phyloP scores from a whole-genome alignment of 2,113 vertebrate genomes.

The Brachyhypopomus gauderio region DNA sequence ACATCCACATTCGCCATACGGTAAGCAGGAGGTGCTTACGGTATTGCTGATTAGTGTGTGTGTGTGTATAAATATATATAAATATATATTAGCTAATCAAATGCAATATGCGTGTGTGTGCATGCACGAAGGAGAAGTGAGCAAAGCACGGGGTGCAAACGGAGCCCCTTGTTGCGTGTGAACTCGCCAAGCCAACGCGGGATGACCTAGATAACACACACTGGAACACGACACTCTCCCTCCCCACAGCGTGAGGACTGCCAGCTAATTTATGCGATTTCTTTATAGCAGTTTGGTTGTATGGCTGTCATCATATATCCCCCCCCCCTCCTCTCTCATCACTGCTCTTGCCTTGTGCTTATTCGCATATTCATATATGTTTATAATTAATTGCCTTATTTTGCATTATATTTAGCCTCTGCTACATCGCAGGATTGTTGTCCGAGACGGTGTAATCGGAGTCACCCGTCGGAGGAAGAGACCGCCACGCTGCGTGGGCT shows the following conservation, averaged over 20 bases:
- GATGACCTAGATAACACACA: conserved; percentile 49
- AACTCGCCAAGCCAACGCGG: conserved; percentile 31
- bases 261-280: conserved; percentile 31
- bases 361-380: too few relatives aligned
- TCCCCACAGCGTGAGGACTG: conserved; percentile 5
- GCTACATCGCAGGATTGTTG: too few relatives aligned
- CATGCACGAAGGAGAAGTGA: neutral
- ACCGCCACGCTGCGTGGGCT: too few relatives aligned
- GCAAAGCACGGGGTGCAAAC: conserved; percentile 4
- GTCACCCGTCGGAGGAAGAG: too few relatives aligned
- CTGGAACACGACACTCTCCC: conserved; percentile 27
- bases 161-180: conserved; percentile 6
- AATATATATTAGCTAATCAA: too few relatives aligned
- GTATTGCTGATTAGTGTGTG: neutral
- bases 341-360: neutral
- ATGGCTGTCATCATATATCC: conserved; percentile 3
- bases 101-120: conserved; percentile 10
- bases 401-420: too few relatives aligned
- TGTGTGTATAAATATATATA: conserved; percentile 3
- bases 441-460: too few relatives aligned
- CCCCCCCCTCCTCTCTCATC: neutral
- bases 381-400: too few relatives aligned
- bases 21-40: neutral
- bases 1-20: neutral
- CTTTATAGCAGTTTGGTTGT: conserved; percentile 10